These are phyloP conservation scores for Aspidoscelis tigris DNA, from an alignment of 2,113 vertebrate species.

Conservation along the genomic window DNA sequence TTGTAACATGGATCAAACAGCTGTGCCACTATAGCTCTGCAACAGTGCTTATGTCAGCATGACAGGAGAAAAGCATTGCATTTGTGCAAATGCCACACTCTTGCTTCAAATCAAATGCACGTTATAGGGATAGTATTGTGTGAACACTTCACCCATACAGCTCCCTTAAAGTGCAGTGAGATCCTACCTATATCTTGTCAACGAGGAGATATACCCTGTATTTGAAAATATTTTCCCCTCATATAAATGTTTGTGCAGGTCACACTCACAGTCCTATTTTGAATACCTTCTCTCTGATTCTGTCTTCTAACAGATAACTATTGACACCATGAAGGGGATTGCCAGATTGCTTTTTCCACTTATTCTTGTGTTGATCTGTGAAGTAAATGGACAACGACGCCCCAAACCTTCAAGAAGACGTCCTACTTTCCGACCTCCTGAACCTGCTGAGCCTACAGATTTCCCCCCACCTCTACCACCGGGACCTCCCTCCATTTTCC, in stretches of 20 bases:
- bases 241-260: not conserved
- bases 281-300: not conserved
- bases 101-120: too few relatives aligned
- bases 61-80: too few relatives aligned
- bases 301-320: conserved; percentile 56
- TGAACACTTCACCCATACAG: too few relatives aligned
- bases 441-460: conserved; percentile 90
- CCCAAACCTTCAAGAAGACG: conserved; percentile 65
- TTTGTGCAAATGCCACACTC: too few relatives aligned
- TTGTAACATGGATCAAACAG: too few relatives aligned
- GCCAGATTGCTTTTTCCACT: conserved; percentile 80
- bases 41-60: too few relatives aligned
- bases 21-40: too few relatives aligned
- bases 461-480: conserved; percentile 88
- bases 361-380: conserved; percentile 78
- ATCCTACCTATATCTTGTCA: too few relatives aligned
- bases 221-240: too few relatives aligned
- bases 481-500: conserved; percentile 83
- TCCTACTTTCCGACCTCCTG: conserved; percentile 61
- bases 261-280: rapidly evolving
- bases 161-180: too few relatives aligned
- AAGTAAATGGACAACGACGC: conserved; percentile 75
- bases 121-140: too few relatives aligned
- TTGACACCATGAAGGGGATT: conserved; percentile 86
- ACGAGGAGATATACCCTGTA: too few relatives aligned